phyloP scores from a whole-genome alignment of 2,888 invertebrate genomes.

The Euclidia mi region DNA sequence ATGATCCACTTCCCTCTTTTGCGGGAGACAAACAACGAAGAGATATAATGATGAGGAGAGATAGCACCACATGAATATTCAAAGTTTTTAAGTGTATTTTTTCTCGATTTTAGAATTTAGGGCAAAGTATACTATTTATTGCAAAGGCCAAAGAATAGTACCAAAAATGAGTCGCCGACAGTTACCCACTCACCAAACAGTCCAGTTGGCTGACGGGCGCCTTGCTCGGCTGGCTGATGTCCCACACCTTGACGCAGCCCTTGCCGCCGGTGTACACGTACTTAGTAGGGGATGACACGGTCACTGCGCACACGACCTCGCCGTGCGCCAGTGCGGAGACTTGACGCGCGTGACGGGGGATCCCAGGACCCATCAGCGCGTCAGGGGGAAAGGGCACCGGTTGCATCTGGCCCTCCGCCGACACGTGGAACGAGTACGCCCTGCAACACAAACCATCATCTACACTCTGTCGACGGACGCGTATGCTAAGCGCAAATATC shows the following conservation, averaged over 20 bases:
- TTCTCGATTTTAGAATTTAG: too few relatives aligned
- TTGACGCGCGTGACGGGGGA: slow-evolving; percentile 97
- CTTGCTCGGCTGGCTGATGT: slow-evolving; percentile 97
- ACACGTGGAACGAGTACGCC: slow-evolving; percentile 98
- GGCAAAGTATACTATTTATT: too few relatives aligned
- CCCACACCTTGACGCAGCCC: slow-evolving; percentile 99
- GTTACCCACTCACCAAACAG: slow-evolving; percentile 94
- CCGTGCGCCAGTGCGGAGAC: slow-evolving; percentile 98
- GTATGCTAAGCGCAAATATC: neutral
- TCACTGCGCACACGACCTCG: slow-evolving; percentile 99
- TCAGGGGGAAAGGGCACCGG: slow-evolving; percentile 98
- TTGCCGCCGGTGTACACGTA: slow-evolving; percentile 99
- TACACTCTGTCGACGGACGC: neutral
- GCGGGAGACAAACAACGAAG: too few relatives aligned
- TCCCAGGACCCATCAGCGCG: slow-evolving; percentile 97
- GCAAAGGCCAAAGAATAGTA: slow-evolving; percentile 38
- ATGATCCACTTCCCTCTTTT: too few relatives aligned
- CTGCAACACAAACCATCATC: slow-evolving; percentile 82
- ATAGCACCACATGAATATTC: too few relatives aligned
- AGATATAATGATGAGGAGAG: too few relatives aligned
- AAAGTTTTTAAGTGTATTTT: too few relatives aligned
- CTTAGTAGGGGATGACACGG: slow-evolving; percentile 97
- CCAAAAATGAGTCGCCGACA: slow-evolving; percentile 72
- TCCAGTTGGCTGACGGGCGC: slow-evolving; percentile 97
- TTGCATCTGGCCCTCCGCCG: slow-evolving; percentile 96